Base-by-base conservation (phyloP, 64 coral and sea anemone genomes). In the Pachyseris speciosa region DNA sequence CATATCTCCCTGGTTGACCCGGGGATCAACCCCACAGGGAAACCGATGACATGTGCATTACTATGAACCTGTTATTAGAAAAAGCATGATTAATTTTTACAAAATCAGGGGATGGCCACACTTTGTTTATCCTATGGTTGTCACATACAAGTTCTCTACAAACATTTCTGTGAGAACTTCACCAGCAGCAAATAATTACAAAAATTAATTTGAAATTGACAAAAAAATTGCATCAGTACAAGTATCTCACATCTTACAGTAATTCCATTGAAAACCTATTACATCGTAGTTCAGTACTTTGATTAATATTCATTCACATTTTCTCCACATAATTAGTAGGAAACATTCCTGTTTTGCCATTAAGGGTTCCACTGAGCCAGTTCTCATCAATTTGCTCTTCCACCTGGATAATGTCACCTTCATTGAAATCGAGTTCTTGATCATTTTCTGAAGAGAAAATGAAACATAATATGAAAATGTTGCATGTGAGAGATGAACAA, bases 311-410 rank as follows among this genome's bases (percentile, higher is more conserved):
- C 20, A 40, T 77, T 87, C 28, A 93, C 57, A 96, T 37, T 72
- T 72, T 53, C 59, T 99, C 94, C 22, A 93, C 97, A 59, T 99
- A 99, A 52, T 99, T 99, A 53, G 86, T 34, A 16, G 97, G 97
- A 24, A 99, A 99, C 36, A 93, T 87, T 16, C 97, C 97, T 31
- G 65, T 81, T 32, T 84, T 89, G 30, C 97, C 97, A 70, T 99
- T 79, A 1, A 95, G 0, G 3, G 93, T 90, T 40, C 97, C 97
- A 39, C 89, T 87, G 6, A 99, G 42, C 97, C 97, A 99, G 31
- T 99, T 99, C 31, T 99, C 97, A 17, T 99, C 97, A 59, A 99
- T 93, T 28, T 83, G 83, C 20, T 85, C 93, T 0, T 90, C 92
- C 34, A 99, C 81, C 29, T 75, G 92, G 42, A 99, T 93, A 17